A percentile compares a stretch with the other conserved stretches of the same genome.
These are phyloP conservation scores for Amblyjoppa proteus DNA, from an alignment of 2,888 invertebrate genomes.

Conservation along the genomic window DNA sequence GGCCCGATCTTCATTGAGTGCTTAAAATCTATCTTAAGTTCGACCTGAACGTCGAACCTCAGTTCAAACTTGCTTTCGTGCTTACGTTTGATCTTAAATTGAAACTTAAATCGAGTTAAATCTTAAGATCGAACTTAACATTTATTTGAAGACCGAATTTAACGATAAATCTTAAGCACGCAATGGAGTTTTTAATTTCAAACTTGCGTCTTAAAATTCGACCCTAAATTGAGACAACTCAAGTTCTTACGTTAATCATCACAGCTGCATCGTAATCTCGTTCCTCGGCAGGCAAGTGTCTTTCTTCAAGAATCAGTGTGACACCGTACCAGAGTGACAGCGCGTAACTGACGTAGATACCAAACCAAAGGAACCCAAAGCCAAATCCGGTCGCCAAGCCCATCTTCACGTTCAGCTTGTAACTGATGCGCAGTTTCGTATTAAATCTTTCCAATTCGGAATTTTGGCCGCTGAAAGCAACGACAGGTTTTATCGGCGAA, in stretches of 20 bases:
- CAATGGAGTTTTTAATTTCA: no score
- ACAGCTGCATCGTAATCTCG: conserved; percentile 87
- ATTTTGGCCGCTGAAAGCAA: conserved; percentile 91
- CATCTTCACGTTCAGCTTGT: conserved; percentile 89
- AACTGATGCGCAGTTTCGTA: conserved; percentile 87
- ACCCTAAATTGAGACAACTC: background rate
- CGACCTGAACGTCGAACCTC: no score
- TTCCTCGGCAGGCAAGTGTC: conserved; percentile 79
- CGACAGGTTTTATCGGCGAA: conserved; percentile 91
- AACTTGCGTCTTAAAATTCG: no score
- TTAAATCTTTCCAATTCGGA: conserved; percentile 90
- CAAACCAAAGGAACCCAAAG: conserved; percentile 91
- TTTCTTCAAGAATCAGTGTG: conserved; percentile 88
- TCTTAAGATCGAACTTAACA: no score
- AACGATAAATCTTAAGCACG: no score
- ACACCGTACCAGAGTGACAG: conserved; percentile 95
- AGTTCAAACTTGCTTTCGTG: no score
- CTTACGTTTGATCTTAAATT: no score
- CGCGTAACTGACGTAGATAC: conserved; percentile 92
- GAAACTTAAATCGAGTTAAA: no score
- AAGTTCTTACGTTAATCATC: conserved; percentile 89
- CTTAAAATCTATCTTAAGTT: no score
- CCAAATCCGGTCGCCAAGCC: conserved; percentile 90
- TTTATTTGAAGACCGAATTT: no score
- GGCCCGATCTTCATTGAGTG: no score